Conservation (phyloP, 1,140 invertebrate species). For the Bombus confusus region DNA sequence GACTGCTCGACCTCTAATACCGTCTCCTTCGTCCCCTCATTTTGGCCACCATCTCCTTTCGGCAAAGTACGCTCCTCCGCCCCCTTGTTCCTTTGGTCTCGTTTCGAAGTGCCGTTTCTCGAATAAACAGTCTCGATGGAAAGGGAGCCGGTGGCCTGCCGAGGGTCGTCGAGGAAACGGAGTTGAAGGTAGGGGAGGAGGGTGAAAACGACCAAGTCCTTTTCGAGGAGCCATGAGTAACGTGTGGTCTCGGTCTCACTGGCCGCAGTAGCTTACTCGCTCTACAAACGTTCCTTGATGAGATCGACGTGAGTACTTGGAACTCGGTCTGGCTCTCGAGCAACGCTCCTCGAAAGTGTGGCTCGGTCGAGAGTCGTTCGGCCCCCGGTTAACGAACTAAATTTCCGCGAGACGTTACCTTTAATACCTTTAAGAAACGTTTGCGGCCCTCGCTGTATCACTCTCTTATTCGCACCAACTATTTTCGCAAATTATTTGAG, state of each 20-base stretch:
- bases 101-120: conserved; percentile 61
- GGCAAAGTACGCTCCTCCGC: conserved; percentile 15
- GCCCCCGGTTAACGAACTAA: conserved; percentile 50
- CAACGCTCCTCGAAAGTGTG: conserved; percentile 33
- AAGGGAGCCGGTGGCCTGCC: not conserved
- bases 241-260: conserved; percentile 54
- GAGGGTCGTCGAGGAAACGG: not conserved
- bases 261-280: conserved; percentile 57
- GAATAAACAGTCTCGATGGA: conserved; percentile 69
- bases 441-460: not conserved
- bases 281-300: conserved; percentile 61
- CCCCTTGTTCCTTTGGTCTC: conserved; percentile 49
- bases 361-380: conserved; percentile 33
- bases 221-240: conserved; percentile 57
- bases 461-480: not conserved
- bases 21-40: conserved; percentile 27
- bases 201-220: conserved; percentile 58
- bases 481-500: conserved; percentile 26
- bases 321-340: conserved; percentile 3
- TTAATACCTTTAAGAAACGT: conserved; percentile 33
- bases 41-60: conserved; percentile 28
- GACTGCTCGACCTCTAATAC: conserved; percentile 51
- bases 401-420: conserved; percentile 44
- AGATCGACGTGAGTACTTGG: conserved; percentile 50
- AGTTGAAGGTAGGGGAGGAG: not conserved